Base-by-base conservation (phyloP, 2,888 invertebrate species). In the Elmis aenea region DNA sequence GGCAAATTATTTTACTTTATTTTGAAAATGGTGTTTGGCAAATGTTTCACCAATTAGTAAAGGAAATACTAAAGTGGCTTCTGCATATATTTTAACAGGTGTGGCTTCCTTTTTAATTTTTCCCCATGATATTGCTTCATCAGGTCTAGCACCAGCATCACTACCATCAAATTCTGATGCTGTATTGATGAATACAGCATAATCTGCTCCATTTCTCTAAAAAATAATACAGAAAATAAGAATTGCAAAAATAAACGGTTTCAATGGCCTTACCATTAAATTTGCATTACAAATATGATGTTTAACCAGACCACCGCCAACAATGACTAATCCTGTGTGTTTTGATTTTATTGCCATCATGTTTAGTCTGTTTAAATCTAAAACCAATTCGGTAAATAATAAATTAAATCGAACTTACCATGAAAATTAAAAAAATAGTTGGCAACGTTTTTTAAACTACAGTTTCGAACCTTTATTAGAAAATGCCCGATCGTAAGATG, bases 281-380 rank as follows among this genome's bases (percentile, higher is more conserved):
- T 99, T 99, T 1, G 99, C 96, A 74, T 99, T 99, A 69, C 93
- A 95, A 52, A 97, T 95, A 62, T 99, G 99, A 70, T 99, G 99
- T 68, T 99, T 99, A n/a, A 97, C 76, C 0, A 99, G 72, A 5
- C 96, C 96, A 1, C 96, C 96, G 2, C 97, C 97, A 38, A 97
- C 68, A 42, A 99, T 94, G 21, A 99, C 85, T 79, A 97, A 89
- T 6, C 99, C 99, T n/a, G 90, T 85, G 60, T 92, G 85, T 13
- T 81, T 72, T 0, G 97, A 91, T 64, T 89, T 90, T 5, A 96
- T 87, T 9, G 97, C 89, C 78, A 97, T 91, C 11, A 86, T 83
- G 68, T 99, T 99, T 13, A 99, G 69, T 34, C 90, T 76, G 33
- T 85, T 74, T 38, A 99, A 72, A 72, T 97, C 97, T 81, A 56